Base-by-base conservation (phyloP, 1,140 invertebrate species). In the Micrasema longulum region DNA sequence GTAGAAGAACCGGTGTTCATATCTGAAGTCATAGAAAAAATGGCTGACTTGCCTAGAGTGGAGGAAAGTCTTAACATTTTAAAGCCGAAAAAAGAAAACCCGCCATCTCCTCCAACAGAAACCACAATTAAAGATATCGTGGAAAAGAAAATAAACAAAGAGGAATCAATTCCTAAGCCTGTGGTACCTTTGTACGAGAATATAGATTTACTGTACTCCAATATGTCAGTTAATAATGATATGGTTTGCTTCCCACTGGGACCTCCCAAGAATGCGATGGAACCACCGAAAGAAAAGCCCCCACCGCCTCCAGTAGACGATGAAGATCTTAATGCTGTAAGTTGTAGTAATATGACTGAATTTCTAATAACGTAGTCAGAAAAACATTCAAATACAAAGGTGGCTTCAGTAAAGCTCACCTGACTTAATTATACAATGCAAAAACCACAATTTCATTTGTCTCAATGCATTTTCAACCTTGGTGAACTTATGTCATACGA, bases 241-340 rank as follows among this genome's bases (percentile, higher is more conserved):
- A 16, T 76, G n/a, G 66, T 73, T n/a, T 71, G 72, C 23, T 85
- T 85, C 69, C 80, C 84, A 47, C 73, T 85, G 60, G 84, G 84
- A 69, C 67, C 87, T 64, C 87, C 89, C 12, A 85, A 88, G 10
- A 88, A 87, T 66, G 88, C 84, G 57, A 78, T 92, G 73, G 91
- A 93, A 79, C 93, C 93, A 3, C 93, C 93, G 0, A 94, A 93
- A 78, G 92, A 93, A 78, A 95, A 94, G 80, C 93, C 93, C 48
- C 93, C 93, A 12, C 93, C 93, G n/a, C 93, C 93, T 16, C 93
- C 93, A 0, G 85, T 87, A 0, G 90, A 91, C 36, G 84, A 84
- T 71, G 80, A 78, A 52, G 77, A 76, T 52, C 63, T 74, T 36
- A 35, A 38, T 16, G n/a, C 23, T 65, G 74, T 75, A 72, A 69